Evolutionary conservation across 2,888 invertebrate genomes (phyloP), one percentile per base, ranked within the genome.

Genomic region (Heteromurus nitidus): DNA sequence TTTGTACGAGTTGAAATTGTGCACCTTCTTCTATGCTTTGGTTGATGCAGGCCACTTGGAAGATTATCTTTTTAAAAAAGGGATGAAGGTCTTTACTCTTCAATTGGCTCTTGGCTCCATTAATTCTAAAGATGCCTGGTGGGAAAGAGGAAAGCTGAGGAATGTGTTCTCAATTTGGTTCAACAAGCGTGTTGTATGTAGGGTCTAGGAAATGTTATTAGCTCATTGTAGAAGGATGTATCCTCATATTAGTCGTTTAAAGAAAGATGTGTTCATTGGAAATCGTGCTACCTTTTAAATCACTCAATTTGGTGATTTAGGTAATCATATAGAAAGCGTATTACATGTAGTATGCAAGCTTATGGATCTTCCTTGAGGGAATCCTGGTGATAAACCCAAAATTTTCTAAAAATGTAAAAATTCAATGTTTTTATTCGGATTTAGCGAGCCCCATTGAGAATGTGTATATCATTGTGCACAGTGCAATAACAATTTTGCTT

Each of bases 191-290:
- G 50, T 7, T 5, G 11, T 55, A 47, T 5, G 20, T 55, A 5
- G 22, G 9, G 42, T 36, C 11, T 42, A 50, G 18, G 65, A 75
- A 67, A 67, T 67, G 44, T 75, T 55, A 75, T 75, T 55, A 67
- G 67, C 55, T 69, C 60, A 81, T 75, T 70, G 69, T 76, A 74
- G 47, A 30, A 18, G 64, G 53, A 11, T 75, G 81, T 65, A 36
- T 64, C 69, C 24, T 69, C 22, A 44, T 36, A 64, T 74, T 76
- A 80, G 69, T 64, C 24, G 26, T 67, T 68, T 67, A 53, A 44
- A 55, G 26, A 36, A 30, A 75, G 70, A 81, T 81, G 75, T 50
- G 65, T 76, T 81, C 70, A 81, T 50, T 47, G 47, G 47, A 47
- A 16, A 47, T n/a, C n/a, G n/a, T n/a, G n/a, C n/a, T n/a, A n/a